Base-by-base conservation (phyloP, 2,113 vertebrate species). In the Paradisaea rubra region DNA sequence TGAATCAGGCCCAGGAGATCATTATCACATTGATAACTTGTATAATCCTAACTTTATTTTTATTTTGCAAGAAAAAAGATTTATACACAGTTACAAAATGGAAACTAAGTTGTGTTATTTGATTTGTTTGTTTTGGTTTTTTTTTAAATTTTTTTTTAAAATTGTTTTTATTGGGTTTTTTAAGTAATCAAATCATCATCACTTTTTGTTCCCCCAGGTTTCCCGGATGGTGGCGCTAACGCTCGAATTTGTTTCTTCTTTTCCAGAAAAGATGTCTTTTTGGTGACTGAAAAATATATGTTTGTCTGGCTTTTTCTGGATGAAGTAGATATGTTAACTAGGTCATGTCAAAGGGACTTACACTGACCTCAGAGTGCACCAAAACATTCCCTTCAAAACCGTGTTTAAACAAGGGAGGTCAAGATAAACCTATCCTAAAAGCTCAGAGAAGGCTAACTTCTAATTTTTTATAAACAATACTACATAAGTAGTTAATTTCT, bases 1-100 rank as follows among this genome's bases (percentile, higher is more conserved):
- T 88, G 87, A 96, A 89, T 61, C 76, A 93, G 95, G 93, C 94
- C 96, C 86, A 69, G 50, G 78, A 96, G 96, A 94, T 96, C 97
- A 97, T 89, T 92, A 66, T 64, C 69, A 76, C 83, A 50, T 54
- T n/a, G 78, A 60, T 88, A 91, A 53, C 50, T 94, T 90, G 93
- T 91, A 95, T 96, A 98, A 97, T 76, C 77, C 71, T 84, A n/a
- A 8, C 53, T 96, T 93, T 61, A 92, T 85, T 94, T 93, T 88
- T 83, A 78, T 93, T 96, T 95, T 95, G 77, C 16, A 45, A 64
- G 15, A 93, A 59, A 91, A 89, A 93, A 86, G 24, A 70, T 79
- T 44, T 54, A 49, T 45, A 24, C 33, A 37, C 9, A 49, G 14
- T 63, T 49, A 91, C 42, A 72, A 74, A 80, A 72, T 6, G 11